Base-by-base conservation (phyloP, 2,888 invertebrate genomes). In the Iselma pallidipennis region DNA sequence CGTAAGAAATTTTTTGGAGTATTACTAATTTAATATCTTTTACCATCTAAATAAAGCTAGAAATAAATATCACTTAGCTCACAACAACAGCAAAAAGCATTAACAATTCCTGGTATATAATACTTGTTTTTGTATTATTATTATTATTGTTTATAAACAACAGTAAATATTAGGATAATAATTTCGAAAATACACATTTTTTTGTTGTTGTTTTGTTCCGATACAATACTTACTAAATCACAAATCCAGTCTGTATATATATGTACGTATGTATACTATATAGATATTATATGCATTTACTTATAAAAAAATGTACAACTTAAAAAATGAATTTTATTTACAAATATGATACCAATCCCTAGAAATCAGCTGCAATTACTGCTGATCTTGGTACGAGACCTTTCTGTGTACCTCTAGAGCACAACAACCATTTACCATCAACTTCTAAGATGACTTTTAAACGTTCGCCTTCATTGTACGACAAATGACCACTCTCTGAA, bases 401-500 rank as follows among this genome's bases (percentile, higher is more conserved):
- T 76, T 91, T 91, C 73, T 89, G 89, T 37, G 90, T 89, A 6
- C 91, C 91, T 69, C 90, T 83, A 73, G 90, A 90, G 78, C 92
- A 92, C 59, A 92, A 81, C 68, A 91, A 80, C 86, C 91, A 89
- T 72, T 90, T 89, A 73, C 86, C 87, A 78, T 92, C 91, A 49
- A 92, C 91, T 73, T 91, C 91, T 26, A 91, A 82, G 52, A 91
- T 88, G 31, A 92, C 86, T 64, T 88, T 87, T 50, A 92, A 83
- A 48, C 87, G 85, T 76, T 91, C 91, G 16, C 91, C 91, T 78
- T 91, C 90, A 77, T 88, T 90, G 82, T 91, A 92, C 12, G 91
- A 88, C 37, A 92, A 83, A 74, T 91, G 91, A 10, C 91, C 91
- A 52, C 89, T 90, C 75, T 91, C 91, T 0, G 91, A 89, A n/a